These are phyloP conservation scores for Caerostris darwini DNA, from an alignment of 1,140 invertebrate genomes.

Conservation along the genomic window DNA sequence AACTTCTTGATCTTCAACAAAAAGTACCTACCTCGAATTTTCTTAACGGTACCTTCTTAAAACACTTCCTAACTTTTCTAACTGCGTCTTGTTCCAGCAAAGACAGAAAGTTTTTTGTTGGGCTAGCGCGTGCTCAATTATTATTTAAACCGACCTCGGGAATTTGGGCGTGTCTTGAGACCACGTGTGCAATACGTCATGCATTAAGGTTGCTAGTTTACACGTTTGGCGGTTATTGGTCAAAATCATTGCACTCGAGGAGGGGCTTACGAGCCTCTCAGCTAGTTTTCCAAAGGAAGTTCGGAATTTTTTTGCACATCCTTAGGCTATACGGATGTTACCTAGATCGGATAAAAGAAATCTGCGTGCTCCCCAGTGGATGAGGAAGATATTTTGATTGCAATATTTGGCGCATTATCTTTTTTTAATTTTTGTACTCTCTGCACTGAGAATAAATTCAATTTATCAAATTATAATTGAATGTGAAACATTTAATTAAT, in stretches of 20 bases:
- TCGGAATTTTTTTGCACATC: constrained; percentile 27
- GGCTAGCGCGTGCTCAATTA: constrained; percentile 50
- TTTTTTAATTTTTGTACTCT: background rate
- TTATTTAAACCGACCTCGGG: constrained; percentile 75
- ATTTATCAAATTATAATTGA: background rate
- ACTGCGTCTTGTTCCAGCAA: constrained; percentile 47
- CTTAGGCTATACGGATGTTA: constrained; percentile 75
- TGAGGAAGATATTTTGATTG: constrained; percentile 5
- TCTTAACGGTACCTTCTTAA: constrained; percentile 43
- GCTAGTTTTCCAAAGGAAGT: constrained; percentile 6
- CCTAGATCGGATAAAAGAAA: constrained; percentile 67
- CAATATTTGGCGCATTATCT: constrained; percentile 58
- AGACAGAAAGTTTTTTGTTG: constrained; percentile 72
- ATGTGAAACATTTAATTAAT: too few relatives aligned
- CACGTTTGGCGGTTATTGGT: constrained; percentile 43
- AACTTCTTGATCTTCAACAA: background rate
- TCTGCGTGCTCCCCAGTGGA: constrained; percentile 27
- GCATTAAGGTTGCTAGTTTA: constrained; percentile 56
- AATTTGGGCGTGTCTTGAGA: constrained; percentile 59
- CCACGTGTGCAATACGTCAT: constrained; percentile 63
- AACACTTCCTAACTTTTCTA: constrained; percentile 31
- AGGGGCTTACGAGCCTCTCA: constrained; percentile 29
- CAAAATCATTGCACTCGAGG: background rate
- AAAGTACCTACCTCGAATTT: constrained; percentile 70
- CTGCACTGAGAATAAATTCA: background rate